Percentiles rank a stretch among this genome's conserved stretches.
These are phyloP conservation scores for Empis livida DNA, from an alignment of 2,888 invertebrate genomes.

Conservation along the genomic window DNA sequence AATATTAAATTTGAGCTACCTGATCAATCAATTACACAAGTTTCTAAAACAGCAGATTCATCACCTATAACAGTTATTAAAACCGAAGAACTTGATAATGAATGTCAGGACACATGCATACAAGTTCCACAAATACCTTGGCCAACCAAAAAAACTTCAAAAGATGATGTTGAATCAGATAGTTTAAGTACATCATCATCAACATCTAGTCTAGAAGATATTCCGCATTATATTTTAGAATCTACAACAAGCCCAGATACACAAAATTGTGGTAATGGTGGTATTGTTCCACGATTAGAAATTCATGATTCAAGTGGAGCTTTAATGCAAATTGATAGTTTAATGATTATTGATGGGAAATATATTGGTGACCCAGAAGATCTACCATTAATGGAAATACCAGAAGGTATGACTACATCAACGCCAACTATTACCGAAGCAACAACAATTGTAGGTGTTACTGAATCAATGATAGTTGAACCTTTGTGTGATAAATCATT, in stretches of 20 bases:
- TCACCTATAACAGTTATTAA: neutral
- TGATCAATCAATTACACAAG: conserved; percentile 16
- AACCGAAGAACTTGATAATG: conserved; percentile 14
- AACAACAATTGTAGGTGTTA: neutral
- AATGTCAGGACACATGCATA: conserved; percentile 47
- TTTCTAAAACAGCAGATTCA: conserved; percentile 11
- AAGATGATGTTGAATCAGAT: conserved; percentile 45
- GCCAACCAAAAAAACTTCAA: conserved; percentile 34
- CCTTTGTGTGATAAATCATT: conserved; percentile 20
- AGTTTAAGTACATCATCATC: conserved; percentile 38
- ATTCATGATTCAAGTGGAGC: conserved; percentile 60
- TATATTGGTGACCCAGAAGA: conserved; percentile 37
- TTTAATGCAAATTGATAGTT: conserved; percentile 47
- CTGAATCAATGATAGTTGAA: conserved; percentile 16
- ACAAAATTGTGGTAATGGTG: conserved; percentile 20
- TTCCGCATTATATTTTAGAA: conserved; percentile 35
- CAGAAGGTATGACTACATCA: conserved; percentile 30
- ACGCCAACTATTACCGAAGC: conserved; percentile 12
- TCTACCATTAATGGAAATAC: conserved; percentile 31
- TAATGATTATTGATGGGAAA: conserved; percentile 40
- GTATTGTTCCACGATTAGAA: conserved; percentile 42
- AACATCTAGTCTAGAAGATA: conserved; percentile 34
- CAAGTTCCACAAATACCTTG: conserved; percentile 43
- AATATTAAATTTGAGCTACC: conserved; percentile 12
- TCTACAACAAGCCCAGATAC: conserved; percentile 37